Evolutionary conservation across 1,140 invertebrate genomes (phyloP), one percentile per base, ranked within the genome.

Genomic region (Drosophila novamexicana): DNA sequence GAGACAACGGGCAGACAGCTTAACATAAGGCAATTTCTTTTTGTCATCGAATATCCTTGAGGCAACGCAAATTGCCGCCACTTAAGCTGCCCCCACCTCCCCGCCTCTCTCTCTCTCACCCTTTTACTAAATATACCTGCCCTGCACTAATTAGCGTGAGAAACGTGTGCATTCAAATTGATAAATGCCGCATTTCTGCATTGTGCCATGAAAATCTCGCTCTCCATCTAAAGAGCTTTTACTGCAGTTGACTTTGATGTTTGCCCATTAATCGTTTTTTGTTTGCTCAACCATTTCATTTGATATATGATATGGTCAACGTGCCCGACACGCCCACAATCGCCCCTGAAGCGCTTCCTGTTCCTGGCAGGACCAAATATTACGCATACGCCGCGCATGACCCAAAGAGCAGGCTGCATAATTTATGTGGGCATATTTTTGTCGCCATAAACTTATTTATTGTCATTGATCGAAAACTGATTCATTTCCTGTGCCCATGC

Each of bases 1-100:
- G 47, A 72, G 67, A 75, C 71, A 81, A 64, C 75, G 59, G 67
- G 59, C 74, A 83, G 80, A 77, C 83, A 73, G 84, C 85, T 89
- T 89, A 89, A 84, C 78, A 73, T 81, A 90, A 90, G 75, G 81
- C 81, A 89, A 90, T 89, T 89, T 90, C 84, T 81, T 89, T 90
- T 90, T 84, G 84, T 89, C 85, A 89, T 90, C 71, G 81, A 90
- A 89, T 89, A 89, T 81, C 77, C 84, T 89, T 89, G 84, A 89
- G 70, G 84, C 68, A 89, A 80, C 84, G 77, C 77, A 88, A 88
- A 90, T 81, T 80, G 81, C 77, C 81, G 85, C 79, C 84, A 81
- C 81, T 84, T 88, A 89, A 89, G 83, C 84, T 57, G 59, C 39
- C 42, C 16, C 34, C 18, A 14, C 45, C 14, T 14, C 62, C 54